phyloP scores from a whole-genome alignment of 1,140 invertebrate genomes.

The Homalodisca vitripennis region DNA sequence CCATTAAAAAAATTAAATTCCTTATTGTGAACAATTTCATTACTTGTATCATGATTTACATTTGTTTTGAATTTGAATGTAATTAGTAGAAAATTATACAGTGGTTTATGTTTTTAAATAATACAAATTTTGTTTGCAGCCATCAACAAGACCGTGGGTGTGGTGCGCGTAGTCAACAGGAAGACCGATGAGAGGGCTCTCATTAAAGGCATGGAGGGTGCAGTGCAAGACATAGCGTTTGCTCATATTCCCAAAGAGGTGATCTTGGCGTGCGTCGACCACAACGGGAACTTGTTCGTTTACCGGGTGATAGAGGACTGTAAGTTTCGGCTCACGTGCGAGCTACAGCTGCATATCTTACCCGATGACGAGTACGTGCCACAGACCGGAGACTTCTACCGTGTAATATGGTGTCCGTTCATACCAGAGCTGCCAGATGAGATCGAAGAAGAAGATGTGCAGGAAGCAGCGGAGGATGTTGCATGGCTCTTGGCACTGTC shows the following conservation, averaged over 20 bases:
- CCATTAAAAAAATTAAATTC: no score
- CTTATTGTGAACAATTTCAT: no score
- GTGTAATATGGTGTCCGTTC: slow-evolving; percentile 91
- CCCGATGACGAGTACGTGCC: slow-evolving; percentile 1
- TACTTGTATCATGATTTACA: no score
- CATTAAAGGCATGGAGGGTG: slow-evolving; percentile 82
- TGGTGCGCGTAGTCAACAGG: slow-evolving; percentile 77
- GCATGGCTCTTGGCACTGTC: slow-evolving; percentile 78
- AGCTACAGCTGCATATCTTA: neutral
- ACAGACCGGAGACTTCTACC: slow-evolving; percentile 43
- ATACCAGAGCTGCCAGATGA: slow-evolving; percentile 68
- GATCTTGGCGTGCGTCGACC: slow-evolving; percentile 83
- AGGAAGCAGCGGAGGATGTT: slow-evolving; percentile 55
- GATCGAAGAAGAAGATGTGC: slow-evolving; percentile 49
- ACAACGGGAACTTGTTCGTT: slow-evolving; percentile 75
- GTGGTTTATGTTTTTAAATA: no score
- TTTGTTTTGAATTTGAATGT: no score
- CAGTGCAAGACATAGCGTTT: slow-evolving; percentile 87
- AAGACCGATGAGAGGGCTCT: slow-evolving; percentile 72
- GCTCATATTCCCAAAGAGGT: slow-evolving; percentile 74
- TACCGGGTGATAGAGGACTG: slow-evolving; percentile 66
- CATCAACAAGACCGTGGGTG: slow-evolving; percentile 66
- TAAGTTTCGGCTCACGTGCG: slow-evolving; percentile 43
- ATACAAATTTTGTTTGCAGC: slow-evolving; percentile 47
- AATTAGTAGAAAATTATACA: no score